Evolutionary conservation across 2,797 vertebrate genomes (phyloP).

Genomic region (Glossophaga mutica): DNA sequence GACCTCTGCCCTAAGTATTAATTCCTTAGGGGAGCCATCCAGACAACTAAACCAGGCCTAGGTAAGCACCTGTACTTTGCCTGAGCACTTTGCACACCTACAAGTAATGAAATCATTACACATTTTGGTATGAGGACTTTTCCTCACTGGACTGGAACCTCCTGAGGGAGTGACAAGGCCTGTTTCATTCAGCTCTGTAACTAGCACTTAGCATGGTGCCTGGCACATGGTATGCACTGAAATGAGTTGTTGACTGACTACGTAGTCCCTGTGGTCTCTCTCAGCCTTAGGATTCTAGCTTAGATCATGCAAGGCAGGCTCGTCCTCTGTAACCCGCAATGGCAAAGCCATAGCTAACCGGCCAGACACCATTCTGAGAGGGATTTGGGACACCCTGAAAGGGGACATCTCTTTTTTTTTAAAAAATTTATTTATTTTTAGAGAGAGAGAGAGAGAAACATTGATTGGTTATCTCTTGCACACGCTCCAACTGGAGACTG

Average conservation of each 20-base stretch:
- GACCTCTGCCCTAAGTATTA: background rate
- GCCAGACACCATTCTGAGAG: background rate
- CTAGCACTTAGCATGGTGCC: background rate
- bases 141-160: background rate
- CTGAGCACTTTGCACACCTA: background rate
- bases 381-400: background rate
- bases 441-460: background rate
- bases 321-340: background rate
- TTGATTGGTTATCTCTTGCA: background rate
- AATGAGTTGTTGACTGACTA: conserved; percentile 28
- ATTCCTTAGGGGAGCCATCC: background rate
- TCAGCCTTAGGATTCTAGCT: background rate
- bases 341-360: background rate
- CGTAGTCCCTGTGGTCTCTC: background rate
- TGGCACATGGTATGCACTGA: background rate
- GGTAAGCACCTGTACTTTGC: background rate
- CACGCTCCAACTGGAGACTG: background rate
- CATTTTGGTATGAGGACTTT: background rate
- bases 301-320: background rate
- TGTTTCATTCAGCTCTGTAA: background rate
- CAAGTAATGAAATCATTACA: background rate
- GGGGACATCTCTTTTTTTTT: background rate
- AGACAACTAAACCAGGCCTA: background rate
- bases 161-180: background rate
- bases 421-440: background rate